Evolutionary conservation across 1,140 invertebrate genomes (phyloP).

Genomic region (Ctenoplectra terminalis): DNA sequence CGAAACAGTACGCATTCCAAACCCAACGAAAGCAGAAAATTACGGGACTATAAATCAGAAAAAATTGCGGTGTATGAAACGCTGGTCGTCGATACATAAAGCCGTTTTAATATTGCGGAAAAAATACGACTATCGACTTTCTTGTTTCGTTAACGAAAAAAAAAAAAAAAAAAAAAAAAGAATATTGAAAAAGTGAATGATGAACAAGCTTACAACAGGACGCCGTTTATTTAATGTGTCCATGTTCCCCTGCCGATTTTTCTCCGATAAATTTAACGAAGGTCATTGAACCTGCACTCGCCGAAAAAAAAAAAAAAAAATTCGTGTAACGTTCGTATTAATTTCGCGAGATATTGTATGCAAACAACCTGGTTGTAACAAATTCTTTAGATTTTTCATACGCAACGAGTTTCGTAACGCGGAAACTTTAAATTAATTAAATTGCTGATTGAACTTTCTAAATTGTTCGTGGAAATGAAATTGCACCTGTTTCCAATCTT

Average conservation of each 20-base stretch:
- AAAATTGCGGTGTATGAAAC: slow-evolving; percentile 3
- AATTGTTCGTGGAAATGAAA: background rate
- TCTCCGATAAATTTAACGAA: background rate
- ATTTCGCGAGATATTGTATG: background rate
- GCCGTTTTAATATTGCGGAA: slow-evolving; percentile 6
- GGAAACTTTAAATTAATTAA: background rate
- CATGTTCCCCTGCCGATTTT: background rate
- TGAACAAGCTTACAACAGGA: too few relatives aligned
- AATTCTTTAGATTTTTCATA: background rate
- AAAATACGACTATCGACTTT: background rate
- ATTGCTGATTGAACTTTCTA: background rate
- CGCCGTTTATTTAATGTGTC: background rate
- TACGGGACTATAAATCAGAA: slow-evolving; percentile 21
- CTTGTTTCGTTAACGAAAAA: background rate
- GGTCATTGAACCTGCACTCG: background rate
- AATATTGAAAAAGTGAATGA: background rate
- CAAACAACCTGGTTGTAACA: background rate
- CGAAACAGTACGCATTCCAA: background rate
- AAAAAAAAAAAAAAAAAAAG: background rate
- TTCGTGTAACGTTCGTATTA: background rate
- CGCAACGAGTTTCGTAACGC: too few relatives aligned
- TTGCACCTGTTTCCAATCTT: too few relatives aligned
- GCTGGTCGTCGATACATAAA: slow-evolving; percentile 15
- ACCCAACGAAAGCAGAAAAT: slow-evolving; percentile 14
- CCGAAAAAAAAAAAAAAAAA: background rate